Evolutionary conservation across 1,140 invertebrate genomes (phyloP).

Genomic region (Whitmania pigra): DNA sequence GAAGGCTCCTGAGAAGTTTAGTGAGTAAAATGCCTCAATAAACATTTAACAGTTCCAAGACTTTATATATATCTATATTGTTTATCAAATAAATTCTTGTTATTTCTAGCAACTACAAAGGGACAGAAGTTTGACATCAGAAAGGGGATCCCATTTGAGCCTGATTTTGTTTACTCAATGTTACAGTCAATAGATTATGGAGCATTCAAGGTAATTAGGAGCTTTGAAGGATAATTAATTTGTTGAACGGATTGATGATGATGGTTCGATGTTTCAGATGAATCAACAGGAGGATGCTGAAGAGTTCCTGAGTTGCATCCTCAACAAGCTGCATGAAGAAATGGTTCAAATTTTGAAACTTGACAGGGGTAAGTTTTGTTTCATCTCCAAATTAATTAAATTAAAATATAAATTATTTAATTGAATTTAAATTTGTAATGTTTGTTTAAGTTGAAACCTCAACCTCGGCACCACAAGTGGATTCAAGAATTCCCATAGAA

Average conservation of each 20-base stretch:
- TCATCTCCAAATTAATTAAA: background rate
- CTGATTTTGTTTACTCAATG: conserved; percentile 65
- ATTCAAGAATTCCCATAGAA: background rate
- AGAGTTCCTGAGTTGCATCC: conserved; percentile 77
- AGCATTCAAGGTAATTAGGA: conserved; percentile 32
- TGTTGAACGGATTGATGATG: background rate
- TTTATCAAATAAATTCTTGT: background rate
- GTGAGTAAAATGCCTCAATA: conserved; percentile 1
- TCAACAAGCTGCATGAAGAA: conserved; percentile 87
- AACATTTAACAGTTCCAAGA: background rate
- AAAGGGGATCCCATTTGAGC: conserved; percentile 63
- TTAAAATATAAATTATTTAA: background rate
- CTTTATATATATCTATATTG: background rate
- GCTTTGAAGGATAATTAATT: background rate
- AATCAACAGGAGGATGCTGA: conserved; percentile 73
- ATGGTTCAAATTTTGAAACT: conserved; percentile 59
- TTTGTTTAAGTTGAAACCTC: background rate
- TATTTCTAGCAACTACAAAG: conserved; percentile 16
- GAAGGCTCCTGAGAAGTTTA: conserved; percentile 23
- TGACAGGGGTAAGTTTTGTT: background rate
- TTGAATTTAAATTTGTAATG: background rate
- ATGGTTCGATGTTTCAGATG: conserved; percentile 26
- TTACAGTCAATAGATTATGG: conserved; percentile 57
- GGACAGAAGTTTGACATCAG: conserved; percentile 28
- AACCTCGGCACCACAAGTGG: no score